Evolutionary conservation across 1,140 invertebrate species (phyloP), one percentile per base, ranked within the genome.

Genomic region (Venturia canescens): DNA sequence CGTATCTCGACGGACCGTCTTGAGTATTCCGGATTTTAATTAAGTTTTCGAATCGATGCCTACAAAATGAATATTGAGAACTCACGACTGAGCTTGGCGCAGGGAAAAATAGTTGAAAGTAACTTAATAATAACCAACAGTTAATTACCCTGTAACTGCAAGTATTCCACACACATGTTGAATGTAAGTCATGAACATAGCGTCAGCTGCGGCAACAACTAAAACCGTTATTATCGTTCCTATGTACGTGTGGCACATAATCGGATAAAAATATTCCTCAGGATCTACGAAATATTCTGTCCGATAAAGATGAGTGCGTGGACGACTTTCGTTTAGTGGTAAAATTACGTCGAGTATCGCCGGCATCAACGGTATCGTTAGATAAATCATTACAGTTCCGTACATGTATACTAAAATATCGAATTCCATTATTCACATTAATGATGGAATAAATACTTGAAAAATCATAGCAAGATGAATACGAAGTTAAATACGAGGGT

Each of bases 261-360:
- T 84, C 9, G 71, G 71, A 27, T 60, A 31, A 78, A 75, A 66
- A 69, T 82, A 80, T 75, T 50, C 50, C 9, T 70, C 44, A 16
- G 78, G 44, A 78, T 84, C 80, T 13, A 84, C 70, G 29, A 76
- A 84, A 50, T 84, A 84, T n/a, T 84, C 57, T 3, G 79, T 69
- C 50, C 77, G 74, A 75, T 80, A 84, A 0, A 80, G 57, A 75
- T 76, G 70, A 4, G 63, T 66, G 23, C 5, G 72, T 48, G 80
- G 60, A 15, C 83, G 78, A n/a, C 74, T 74, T 69, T 80, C 70
- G 74, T 84, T 84, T 3, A 78, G 23, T 15, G 83, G 83, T 16
- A 80, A 15, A 48, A 82, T 71, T n/a, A 78, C 26, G 70, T 84
- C 70, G 21, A 82, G 76, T 38, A 84, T 60, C 50, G 71, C 78